Conservation (phyloP, 1,140 invertebrate genomes). For the Prorops nasuta region DNA sequence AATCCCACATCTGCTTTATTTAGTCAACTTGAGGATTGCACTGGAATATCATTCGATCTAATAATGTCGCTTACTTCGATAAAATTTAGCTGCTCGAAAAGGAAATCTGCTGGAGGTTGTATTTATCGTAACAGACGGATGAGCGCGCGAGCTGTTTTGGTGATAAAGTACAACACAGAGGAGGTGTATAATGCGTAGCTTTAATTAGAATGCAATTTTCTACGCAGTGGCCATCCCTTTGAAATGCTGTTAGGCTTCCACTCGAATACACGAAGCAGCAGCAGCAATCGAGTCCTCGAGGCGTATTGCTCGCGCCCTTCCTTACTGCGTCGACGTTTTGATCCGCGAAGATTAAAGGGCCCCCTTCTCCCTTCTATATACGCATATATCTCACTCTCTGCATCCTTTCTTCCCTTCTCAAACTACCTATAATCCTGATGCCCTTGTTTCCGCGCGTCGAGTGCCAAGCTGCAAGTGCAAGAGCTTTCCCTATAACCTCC, state of each 20-base stretch:
- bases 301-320: constrained; percentile 22
- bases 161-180: too few relatives aligned
- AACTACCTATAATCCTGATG: background rate
- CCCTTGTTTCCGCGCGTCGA: too few relatives aligned
- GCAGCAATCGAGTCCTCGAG: constrained; percentile 45
- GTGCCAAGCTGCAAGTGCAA: too few relatives aligned
- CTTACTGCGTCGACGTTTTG: constrained; percentile 41
- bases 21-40: too few relatives aligned
- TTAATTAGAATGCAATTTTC: constrained; percentile 57
- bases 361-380: constrained; percentile 16
- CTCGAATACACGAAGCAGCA: constrained; percentile 54
- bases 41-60: too few relatives aligned
- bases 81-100: too few relatives aligned
- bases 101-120: too few relatives aligned
- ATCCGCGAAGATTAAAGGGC: constrained; percentile 54
- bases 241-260: constrained; percentile 53
- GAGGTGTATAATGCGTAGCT: constrained; percentile 22
- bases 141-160: too few relatives aligned
- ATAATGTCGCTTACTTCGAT: too few relatives aligned
- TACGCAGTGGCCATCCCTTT: constrained; percentile 43
- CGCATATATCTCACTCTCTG: background rate
- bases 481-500: too few relatives aligned
- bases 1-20: too few relatives aligned
- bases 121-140: too few relatives aligned
- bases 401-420: constrained; percentile 12